phyloP scores from a whole-genome alignment of 2,797 vertebrate species.

The Pseudocheirus occidentalis region DNA sequence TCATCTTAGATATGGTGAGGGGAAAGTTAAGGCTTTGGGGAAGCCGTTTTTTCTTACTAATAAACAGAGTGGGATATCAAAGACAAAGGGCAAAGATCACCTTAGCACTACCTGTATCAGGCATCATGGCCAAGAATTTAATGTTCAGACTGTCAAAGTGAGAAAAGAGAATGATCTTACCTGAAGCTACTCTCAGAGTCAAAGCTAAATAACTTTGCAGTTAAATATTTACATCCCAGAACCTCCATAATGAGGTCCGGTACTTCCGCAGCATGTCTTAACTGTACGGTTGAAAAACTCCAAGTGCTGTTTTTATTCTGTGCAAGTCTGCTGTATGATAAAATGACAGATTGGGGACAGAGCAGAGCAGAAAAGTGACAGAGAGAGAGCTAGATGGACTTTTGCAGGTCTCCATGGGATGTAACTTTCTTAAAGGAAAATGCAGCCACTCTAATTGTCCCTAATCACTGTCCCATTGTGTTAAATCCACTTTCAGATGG shows the following conservation, averaged over 20 bases:
- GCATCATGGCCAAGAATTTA: conserved; percentile 20
- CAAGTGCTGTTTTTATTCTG: conserved; percentile 71
- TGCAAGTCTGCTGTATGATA: conserved; percentile 55
- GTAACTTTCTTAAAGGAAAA: conserved; percentile 83
- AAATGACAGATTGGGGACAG: conserved; percentile 88
- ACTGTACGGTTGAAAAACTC: conserved; percentile 66
- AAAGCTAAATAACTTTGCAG: conserved; percentile 46
- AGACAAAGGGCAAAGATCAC: background rate
- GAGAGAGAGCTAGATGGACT: conserved; percentile 82
- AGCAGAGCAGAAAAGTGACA: conserved; percentile 83
- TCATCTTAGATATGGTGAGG: background rate
- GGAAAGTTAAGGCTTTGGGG: conserved; percentile 26
- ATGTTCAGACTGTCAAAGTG: background rate
- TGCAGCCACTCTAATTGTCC: conserved; percentile 83
- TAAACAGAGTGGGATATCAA: background rate
- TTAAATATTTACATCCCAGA: conserved; percentile 74
- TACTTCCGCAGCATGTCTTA: conserved; percentile 65
- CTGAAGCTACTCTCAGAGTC: conserved; percentile 28
- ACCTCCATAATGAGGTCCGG: conserved; percentile 56
- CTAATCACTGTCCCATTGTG: conserved; percentile 84
- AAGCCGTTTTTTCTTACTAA: background rate
- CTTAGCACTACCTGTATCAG: conserved; percentile 7
- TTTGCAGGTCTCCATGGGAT: conserved; percentile 83
- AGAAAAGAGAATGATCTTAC: background rate
- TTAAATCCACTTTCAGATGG: conserved; percentile 77